Evolutionary conservation across 2,888 invertebrate species (phyloP).

Genomic region (Aporophyla nigra): DNA sequence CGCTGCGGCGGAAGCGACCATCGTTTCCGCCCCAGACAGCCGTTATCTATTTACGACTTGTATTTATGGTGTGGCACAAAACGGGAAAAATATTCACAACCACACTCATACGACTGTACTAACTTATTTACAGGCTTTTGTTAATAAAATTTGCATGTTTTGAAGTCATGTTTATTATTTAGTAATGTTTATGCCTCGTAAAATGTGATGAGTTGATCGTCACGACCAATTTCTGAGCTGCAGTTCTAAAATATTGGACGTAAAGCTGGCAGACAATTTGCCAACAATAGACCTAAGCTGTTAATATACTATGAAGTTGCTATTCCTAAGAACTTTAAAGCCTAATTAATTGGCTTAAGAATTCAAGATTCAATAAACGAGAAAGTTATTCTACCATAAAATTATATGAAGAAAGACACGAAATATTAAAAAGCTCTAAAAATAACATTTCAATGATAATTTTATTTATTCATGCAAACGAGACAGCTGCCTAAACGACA

Average conservation of each 20-base stretch:
- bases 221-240: neutral
- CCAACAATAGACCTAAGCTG: constrained; percentile 2
- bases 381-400: constrained; percentile 19
- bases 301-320: neutral
- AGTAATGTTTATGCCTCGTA: constrained; percentile 11
- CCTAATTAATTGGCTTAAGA: neutral
- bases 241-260: constrained; percentile 2
- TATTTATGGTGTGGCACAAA: constrained; percentile 58
- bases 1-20: constrained; percentile 64
- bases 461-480: constrained; percentile 68
- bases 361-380: neutral
- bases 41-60: constrained; percentile 69
- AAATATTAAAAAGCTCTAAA: constrained; percentile 39
- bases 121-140: constrained; percentile 24
- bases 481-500: constrained; percentile 78
- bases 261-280: constrained; percentile 18
- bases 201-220: constrained; percentile 8
- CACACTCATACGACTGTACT: constrained; percentile 19
- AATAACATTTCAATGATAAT: constrained; percentile 56
- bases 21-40: constrained; percentile 72
- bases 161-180: neutral
- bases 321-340: neutral
- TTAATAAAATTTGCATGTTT: constrained; percentile 13
- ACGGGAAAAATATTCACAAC: constrained; percentile 39
- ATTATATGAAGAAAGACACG: constrained; percentile 12